Conservation (phyloP, 2,113 vertebrate species). For the Sakesphorus luctuosus region DNA sequence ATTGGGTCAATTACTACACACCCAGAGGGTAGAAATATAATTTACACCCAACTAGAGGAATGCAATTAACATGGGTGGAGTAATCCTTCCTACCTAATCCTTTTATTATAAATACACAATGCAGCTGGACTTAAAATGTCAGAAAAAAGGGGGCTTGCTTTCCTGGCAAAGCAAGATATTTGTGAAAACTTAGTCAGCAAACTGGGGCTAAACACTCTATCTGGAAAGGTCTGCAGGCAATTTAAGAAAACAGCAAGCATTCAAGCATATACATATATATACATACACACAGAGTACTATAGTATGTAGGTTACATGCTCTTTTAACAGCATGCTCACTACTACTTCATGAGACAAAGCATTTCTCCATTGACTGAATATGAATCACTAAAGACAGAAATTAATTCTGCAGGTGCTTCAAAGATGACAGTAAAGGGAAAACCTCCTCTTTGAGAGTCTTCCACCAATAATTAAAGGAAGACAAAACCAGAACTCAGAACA, state of each 20-base stretch:
- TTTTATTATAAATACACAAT: constrained; percentile 48
- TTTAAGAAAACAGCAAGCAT: background rate
- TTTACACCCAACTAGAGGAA: constrained; percentile 27
- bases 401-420: background rate
- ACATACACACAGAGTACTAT: background rate
- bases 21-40: constrained; percentile 30
- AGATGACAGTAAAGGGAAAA: background rate
- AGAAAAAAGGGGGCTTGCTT: background rate
- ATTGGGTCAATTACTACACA: constrained; percentile 24
- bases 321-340: background rate
- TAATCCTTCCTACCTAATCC: constrained; percentile 55
- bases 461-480: background rate
- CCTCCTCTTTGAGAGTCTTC: background rate
- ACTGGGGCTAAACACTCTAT: background rate
- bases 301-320: background rate
- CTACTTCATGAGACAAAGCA: background rate
- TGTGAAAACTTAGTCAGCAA: constrained; percentile 9
- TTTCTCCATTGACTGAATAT: background rate
- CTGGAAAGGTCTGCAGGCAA: background rate
- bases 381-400: background rate
- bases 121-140: background rate
- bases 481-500: background rate
- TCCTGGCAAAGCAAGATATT: background rate
- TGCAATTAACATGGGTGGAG: constrained; percentile 56
- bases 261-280: background rate